These are phyloP conservation scores for Oophaga pumilio DNA, from an alignment of 2,113 vertebrate genomes.

Conservation along the genomic window DNA sequence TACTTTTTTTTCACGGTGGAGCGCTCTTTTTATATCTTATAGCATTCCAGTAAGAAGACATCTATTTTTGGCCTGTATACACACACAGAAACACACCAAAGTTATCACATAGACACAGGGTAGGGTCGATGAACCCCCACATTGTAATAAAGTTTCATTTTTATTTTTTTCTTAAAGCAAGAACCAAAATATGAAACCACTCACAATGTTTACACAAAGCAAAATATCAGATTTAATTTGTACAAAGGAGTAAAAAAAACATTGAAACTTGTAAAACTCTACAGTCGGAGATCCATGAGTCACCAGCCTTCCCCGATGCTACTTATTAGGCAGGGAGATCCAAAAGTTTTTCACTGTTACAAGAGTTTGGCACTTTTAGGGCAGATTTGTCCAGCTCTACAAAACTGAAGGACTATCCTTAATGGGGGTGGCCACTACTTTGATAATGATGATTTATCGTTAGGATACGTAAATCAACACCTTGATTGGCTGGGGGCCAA, in stretches of 20 bases:
- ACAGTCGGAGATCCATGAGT: background rate
- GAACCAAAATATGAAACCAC: background rate
- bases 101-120: background rate
- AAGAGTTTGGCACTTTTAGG: no score
- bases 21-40: no score
- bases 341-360: no score
- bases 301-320: background rate
- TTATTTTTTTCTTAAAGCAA: background rate
- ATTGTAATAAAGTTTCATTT: background rate
- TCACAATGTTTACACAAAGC: background rate
- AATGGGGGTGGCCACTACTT: no score
- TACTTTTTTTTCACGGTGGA: no score
- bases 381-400: no score
- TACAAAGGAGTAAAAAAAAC: constrained; percentile 7
- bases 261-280: background rate
- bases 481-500: no score
- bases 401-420: no score
- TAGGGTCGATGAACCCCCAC: background rate
- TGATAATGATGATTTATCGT: no score
- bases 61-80: background rate
- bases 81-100: background rate
- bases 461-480: no score
- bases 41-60: no score
- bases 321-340: no score
- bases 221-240: background rate